Base-by-base conservation (phyloP, 2,797 vertebrate species). In the Hipposideros larvatus region DNA sequence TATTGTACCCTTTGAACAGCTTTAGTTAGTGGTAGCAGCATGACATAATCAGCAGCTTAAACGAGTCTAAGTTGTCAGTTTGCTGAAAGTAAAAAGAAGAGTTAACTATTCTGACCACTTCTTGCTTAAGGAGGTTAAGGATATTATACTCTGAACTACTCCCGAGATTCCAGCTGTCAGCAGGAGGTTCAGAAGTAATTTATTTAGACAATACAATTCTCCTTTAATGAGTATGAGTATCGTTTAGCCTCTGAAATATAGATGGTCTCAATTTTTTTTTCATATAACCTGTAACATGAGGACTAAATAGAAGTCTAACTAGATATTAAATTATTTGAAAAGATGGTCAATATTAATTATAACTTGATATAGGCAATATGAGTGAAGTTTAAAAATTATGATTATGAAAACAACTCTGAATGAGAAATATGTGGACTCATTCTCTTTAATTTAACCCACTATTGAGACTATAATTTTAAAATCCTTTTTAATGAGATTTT, bases 401-500 rank as follows among this genome's bases (percentile, higher is more conserved):
- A 18, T 22, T 73, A 59, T 57, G 74, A 94, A 90, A 55, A 82
- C 37, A 93, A 91, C 78, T 78, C 48, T 80, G 77, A 96, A 77
- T 83, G 41, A 96, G 37, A 89, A 78, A 73, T 91, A 96, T 92
- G 57, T 82, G 2, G 0, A 66, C 57, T 84, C 43, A 92, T 88
- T 80, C 51, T 66, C 68, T 57, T 84, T 91, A 96, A 93, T 82
- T 66, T 55, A 92, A 86, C 31, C 89, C 86, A 96, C 90, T 94
- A 93, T 34, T 75, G 80, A 95, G 57, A 26, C 83, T 96, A 97
- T 28, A 2, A 96, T 71, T 96, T 91, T 66, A 97, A 96, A 98
- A 96, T 46, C 82, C 6, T 71, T 92, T 83, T 68, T 90, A 43
- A 96, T 85, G 43, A 68, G 87, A 93, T 97, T 86, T 97, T 97